Evolutionary conservation across 2,888 invertebrate species (phyloP).

Genomic region (Proisotoma minuta): DNA sequence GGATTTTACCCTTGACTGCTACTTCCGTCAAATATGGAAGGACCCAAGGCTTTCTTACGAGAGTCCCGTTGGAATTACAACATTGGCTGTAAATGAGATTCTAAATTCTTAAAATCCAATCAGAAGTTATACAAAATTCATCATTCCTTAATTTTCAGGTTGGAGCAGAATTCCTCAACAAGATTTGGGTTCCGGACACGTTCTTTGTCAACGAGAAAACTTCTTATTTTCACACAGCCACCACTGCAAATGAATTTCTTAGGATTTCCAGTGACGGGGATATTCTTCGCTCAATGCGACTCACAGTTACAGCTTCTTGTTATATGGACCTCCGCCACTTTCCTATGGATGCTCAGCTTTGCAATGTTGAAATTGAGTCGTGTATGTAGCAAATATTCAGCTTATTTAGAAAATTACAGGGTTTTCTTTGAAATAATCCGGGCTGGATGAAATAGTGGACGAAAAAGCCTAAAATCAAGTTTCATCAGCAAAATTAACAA

Average conservation of each 20-base stretch:
- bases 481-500: too few species aligned
- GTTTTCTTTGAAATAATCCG: too few species aligned
- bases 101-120: conserved; percentile 37
- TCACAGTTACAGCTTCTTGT: conserved; percentile 89
- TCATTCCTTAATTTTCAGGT: conserved; percentile 52
- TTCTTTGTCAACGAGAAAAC: conserved; percentile 99
- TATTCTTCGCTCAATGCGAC: conserved; percentile 80
- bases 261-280: conserved; percentile 91
- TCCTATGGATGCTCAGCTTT: conserved; percentile 92
- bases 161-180: conserved; percentile 86
- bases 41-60: conserved; percentile 90
- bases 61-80: conserved; percentile 73
- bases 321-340: conserved; percentile 95
- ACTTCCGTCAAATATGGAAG: conserved; percentile 98
- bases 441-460: too few species aligned
- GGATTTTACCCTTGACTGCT: conserved; percentile 96
- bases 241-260: conserved; percentile 98
- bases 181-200: conserved; percentile 62
- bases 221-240: conserved; percentile 99
- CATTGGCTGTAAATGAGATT: conserved; percentile 13
- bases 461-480: too few species aligned
- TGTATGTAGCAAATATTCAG: too few species aligned
- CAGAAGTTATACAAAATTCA: conserved; percentile 79
- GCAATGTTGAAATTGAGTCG: conserved; percentile 95
- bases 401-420: too few species aligned